Evolutionary conservation across 2,888 invertebrate genomes (phyloP), one percentile per base, ranked within the genome.

Genomic region (Aleiodes alternator): DNA sequence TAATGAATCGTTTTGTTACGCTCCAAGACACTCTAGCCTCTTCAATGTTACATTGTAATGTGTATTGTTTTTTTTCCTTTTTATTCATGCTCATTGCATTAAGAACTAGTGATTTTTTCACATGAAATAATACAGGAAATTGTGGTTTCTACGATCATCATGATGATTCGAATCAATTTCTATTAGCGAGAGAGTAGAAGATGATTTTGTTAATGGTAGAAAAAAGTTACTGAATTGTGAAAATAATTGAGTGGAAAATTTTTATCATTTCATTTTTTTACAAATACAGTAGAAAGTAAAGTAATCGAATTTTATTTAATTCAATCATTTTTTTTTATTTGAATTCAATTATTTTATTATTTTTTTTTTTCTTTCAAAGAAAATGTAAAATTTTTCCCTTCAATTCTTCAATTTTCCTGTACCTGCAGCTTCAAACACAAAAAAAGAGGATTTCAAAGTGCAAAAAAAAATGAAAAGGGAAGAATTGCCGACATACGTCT

Each of bases 401-500:
- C 34, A 6, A 2, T 34, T 23, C 23, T 23, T 23, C 23, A 23
- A 23, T 23, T 23, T 2, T 29, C 50, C 12, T 51, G 50, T 68
- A 68, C 50, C 51, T 51, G 51, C 12, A 68, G 8, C 12, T 68
- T 64, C 16, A 64, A 61, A 11, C 23, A 29, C 29, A 51, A 31
- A 29, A 68, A 3, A 68, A 23, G 34, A 68, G 29, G 29, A 68
- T 51, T 14, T 43, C 11, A 68, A 9, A n/a, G 48, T 29, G 12
- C 6, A 68, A n/a, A 31, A 66, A 64, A 75, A 75, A 72, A 23
- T 23, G 23, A 23, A 75, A 68, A 68, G 48, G 12, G 7, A 53
- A 53, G 12, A 14, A 53, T 53, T 51, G 29, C 51, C 50, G 51
- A 51, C 31, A 64, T 75, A 80, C 83, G 82, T 83, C 83, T 85